Evolutionary conservation across 1,140 invertebrate genomes (phyloP).

Genomic region (Monochamus saltuarius): DNA sequence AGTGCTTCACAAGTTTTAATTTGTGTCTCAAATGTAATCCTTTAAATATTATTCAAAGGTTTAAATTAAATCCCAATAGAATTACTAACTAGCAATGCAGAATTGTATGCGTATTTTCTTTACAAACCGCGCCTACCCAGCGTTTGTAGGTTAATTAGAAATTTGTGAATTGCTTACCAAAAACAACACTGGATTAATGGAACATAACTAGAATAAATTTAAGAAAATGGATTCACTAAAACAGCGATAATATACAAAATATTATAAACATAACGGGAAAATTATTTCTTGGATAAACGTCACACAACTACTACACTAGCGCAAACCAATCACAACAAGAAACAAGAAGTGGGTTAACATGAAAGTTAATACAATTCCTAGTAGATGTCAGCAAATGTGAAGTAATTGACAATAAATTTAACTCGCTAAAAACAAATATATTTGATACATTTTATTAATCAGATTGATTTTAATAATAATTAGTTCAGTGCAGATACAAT

Average conservation of each 20-base stretch:
- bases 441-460: no score
- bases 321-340: neutral
- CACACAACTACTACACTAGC: constrained; percentile 6
- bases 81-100: neutral
- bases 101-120: constrained; percentile 13
- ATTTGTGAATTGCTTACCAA: constrained; percentile 3
- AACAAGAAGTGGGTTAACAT: no score
- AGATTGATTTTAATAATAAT: no score
- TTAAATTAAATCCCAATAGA: no score
- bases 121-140: constrained; percentile 9
- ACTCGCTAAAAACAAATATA: no score
- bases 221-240: neutral
- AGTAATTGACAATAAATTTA: no score
- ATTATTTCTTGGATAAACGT: constrained; percentile 1
- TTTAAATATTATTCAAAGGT: no score
- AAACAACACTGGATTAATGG: neutral
- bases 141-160: neutral
- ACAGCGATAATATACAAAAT: constrained; percentile 10
- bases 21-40: no score
- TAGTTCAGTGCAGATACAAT: no score
- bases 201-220: constrained; percentile 1
- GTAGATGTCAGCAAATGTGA: no score
- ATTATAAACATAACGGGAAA: constrained; percentile 21
- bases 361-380: no score
- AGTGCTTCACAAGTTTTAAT: neutral